Percentiles rank a stretch among this genome's conserved stretches.
phyloP scores from a whole-genome alignment of 2,888 invertebrate genomes.

The Cephus spinipes region DNA sequence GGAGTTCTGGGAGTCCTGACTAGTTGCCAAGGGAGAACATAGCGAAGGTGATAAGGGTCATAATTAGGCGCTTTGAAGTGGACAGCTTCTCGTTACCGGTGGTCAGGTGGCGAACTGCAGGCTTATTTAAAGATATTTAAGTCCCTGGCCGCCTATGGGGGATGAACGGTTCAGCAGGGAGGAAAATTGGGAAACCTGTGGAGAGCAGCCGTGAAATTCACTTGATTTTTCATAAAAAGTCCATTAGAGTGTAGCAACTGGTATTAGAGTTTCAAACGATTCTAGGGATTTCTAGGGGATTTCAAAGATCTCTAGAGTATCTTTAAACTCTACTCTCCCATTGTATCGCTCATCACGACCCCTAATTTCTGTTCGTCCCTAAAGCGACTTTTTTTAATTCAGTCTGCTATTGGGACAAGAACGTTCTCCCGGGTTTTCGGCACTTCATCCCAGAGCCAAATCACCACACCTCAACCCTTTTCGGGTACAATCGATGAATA shows the following conservation, averaged over 20 bases:
- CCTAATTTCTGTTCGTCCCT: not conserved
- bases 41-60: constrained; percentile 45
- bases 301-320: not conserved
- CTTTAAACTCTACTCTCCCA: not conserved
- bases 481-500: constrained; percentile 22
- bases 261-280: not conserved
- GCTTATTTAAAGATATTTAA: constrained; percentile 5
- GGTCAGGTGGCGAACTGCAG: constrained; percentile 1
- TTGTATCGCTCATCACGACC: not conserved
- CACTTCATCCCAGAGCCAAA: constrained; percentile 7
- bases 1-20: not conserved
- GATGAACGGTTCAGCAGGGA: not conserved
- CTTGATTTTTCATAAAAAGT: not conserved
- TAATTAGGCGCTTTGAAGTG: constrained; percentile 50
- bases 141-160: not conserved
- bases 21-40: constrained; percentile 21
- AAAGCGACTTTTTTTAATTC: constrained; percentile 7
- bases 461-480: constrained; percentile 20
- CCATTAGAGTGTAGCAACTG: not conserved
- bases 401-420: constrained; percentile 11
- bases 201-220: not conserved
- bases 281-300: not conserved
- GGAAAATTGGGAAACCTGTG: not conserved
- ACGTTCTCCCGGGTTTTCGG: constrained; percentile 10
- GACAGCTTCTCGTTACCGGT: constrained; percentile 42